Base-by-base conservation (phyloP, 2,888 invertebrate species). In the Heteropelma amictum region DNA sequence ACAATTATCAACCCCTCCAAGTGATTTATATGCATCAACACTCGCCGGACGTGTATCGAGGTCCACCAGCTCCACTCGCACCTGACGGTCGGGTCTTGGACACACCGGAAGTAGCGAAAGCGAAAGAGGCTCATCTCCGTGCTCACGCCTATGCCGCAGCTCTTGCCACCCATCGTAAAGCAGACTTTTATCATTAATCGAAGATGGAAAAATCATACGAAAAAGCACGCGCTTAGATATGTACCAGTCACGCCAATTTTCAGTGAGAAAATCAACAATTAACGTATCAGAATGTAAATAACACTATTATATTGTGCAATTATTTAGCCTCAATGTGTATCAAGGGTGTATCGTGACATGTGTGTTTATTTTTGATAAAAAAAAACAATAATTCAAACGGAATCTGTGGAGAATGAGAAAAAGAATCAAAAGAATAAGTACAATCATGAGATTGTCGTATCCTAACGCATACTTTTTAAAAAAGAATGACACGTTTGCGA, bases 21-120 rank as follows among this genome's bases (percentile, higher is more conserved):
- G 75, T 85, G 10, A 80, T 80, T 64, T 87, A 85, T 77, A 58
- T 77, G 8, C 61, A 75, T 38, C 53, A 68, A 28, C 76, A 75
- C 60, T 19, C 47, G 8, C 56, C 79, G 71, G 45, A 72, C 69
- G 35, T 67, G 21, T 87, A 87, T 47, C 80, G 76, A 28, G 81
- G 81, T n/a, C 81, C 81, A 21, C 77, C 74, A 14, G 81, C 81
- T 10, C 81, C 81, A 12, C 74, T 80, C 14, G 80, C 79, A 38
- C 78, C 80, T n/a, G 81, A 79, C 17, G 80, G 80, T 23, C 78
- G 76, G 5, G 80, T 81, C 8, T 61, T 79, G 5, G 85, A 85
- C 72, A 84, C 83, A 17, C 84, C 83, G 45, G 85, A 84, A 77
- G 82, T 84, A 14, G 78, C 80, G 17, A 73, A 80, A 23, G 83